A percentile compares a stretch with the other conserved stretches of the same genome.
Conservation (phyloP, 2,797 vertebrate species). For the Todus mexicanus region DNA sequence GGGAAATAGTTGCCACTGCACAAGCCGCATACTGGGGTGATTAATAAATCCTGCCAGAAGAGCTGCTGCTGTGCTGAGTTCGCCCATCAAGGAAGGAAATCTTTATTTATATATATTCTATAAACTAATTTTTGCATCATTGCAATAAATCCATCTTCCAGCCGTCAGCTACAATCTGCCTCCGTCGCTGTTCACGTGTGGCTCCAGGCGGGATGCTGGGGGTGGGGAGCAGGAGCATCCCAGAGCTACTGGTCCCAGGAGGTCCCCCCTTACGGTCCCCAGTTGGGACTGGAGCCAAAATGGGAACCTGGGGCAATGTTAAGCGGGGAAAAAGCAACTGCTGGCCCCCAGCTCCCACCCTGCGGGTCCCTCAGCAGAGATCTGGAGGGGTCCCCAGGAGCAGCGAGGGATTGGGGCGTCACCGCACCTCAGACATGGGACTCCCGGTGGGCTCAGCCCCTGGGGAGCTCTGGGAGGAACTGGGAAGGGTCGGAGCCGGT, state of each 20-base stretch:
- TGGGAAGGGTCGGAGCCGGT: background rate
- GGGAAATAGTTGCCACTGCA: background rate
- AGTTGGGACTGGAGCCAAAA: background rate
- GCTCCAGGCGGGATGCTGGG: background rate
- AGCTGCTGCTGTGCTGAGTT: slow-evolving; percentile 42
- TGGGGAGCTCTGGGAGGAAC: background rate
- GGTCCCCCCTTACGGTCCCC: background rate
- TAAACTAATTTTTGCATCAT: slow-evolving; percentile 65
- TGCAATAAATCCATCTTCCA: slow-evolving; percentile 62
- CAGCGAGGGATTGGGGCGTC: background rate
- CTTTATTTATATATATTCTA: slow-evolving; percentile 59
- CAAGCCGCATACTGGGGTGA: fast-evolving
- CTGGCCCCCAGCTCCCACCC: background rate
- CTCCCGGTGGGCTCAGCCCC: fast-evolving
- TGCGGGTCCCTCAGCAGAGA: fast-evolving
- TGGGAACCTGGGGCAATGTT: background rate
- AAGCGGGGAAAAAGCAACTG: background rate
- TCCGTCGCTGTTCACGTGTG: background rate
- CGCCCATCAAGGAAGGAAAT: slow-evolving; percentile 58
- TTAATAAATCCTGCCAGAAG: slow-evolving; percentile 40
- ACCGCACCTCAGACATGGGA: fast-evolving
- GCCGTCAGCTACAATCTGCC: slow-evolving; percentile 10
- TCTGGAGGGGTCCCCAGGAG: background rate
- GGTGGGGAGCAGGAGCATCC: background rate
- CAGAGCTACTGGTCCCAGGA: background rate